Conservation (phyloP, 2,797 vertebrate genomes). For the Gouania willdenowi region DNA sequence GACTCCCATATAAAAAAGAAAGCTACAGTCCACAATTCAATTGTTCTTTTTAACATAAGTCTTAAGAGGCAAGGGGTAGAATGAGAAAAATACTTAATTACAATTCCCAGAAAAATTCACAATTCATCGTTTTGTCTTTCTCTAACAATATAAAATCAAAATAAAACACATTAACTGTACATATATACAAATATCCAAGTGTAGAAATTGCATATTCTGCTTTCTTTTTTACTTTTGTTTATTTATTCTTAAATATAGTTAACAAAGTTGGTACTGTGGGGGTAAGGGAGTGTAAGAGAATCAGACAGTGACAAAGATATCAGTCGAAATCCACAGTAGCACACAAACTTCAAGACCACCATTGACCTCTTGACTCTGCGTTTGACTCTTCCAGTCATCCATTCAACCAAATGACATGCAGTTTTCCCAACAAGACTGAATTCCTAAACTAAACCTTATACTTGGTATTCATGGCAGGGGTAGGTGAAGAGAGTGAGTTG, state of each 20-base stretch:
- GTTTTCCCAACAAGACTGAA: slow-evolving; percentile 10
- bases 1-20: slow-evolving; percentile 81
- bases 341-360: slow-evolving; percentile 47
- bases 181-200: slow-evolving; percentile 84
- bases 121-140: slow-evolving; percentile 70
- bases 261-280: slow-evolving; percentile 73
- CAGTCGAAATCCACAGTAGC: slow-evolving; percentile 58
- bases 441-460: neutral
- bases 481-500: neutral
- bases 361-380: slow-evolving; percentile 35
- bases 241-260: slow-evolving; percentile 74
- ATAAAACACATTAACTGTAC: slow-evolving; percentile 87
- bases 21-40: slow-evolving; percentile 80
- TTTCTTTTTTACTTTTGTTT: slow-evolving; percentile 74
- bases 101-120: slow-evolving; percentile 76
- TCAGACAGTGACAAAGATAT: slow-evolving; percentile 55
- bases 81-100: slow-evolving; percentile 78
- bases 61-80: slow-evolving; percentile 73
- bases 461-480: no score
- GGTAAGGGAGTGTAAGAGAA: slow-evolving; percentile 58
- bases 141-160: slow-evolving; percentile 81
- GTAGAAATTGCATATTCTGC: slow-evolving; percentile 87
- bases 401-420: slow-evolving; percentile 37
- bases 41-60: slow-evolving; percentile 69
- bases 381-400: slow-evolving; percentile 22